Evolutionary conservation across 2,888 invertebrate genomes (phyloP), one percentile per base, ranked within the genome.

Genomic region (Pyrgus malvae): DNA sequence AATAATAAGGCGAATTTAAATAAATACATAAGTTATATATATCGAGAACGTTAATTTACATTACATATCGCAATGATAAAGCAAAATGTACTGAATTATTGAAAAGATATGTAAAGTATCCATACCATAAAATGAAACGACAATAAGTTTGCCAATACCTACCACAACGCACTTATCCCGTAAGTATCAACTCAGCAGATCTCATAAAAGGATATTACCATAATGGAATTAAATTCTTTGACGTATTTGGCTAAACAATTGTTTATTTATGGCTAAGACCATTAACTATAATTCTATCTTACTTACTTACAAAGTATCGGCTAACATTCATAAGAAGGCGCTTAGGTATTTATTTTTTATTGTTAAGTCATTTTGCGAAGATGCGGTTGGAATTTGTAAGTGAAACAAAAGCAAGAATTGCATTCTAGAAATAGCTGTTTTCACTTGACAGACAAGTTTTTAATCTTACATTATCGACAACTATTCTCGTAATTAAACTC

Each of bases 401-500:
- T 40, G 12, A 46, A 40, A 53, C 38, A 45, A 53, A 53, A 53
- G 37, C 37, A 45, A n/a, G 17, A 53, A n/a, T 27, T 37, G 21
- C 44, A 29, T 51, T 51, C 51, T 53, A 45, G 37, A 38, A 53
- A 53, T 45, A 53, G 51, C 44, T 27, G 29, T 44, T 53, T 53
- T 53, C 37, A 44, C 44, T 51, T 42, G 50, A 45, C 51, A 44
- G 37, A 29, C 44, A 37, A 53, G 51, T 53, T 53, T 53, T 53
- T 53, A 53, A 44, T 44, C 51, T 53, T 21, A 45, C 37, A 44
- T 53, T 53, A 53, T 53, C 37, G 31, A 17, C 49, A 41, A 50
- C 49, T 50, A 41, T 41, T 42, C 50, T 35, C 50, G 38, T 53
- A 53, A 53, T 53, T 53, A 53, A 53, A 53, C 53, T 45, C 38